A percentile compares a stretch with the other conserved stretches of the same genome.
These are phyloP conservation scores for Ctenoplectra terminalis DNA, from an alignment of 1,140 invertebrate species.

Conservation along the genomic window DNA sequence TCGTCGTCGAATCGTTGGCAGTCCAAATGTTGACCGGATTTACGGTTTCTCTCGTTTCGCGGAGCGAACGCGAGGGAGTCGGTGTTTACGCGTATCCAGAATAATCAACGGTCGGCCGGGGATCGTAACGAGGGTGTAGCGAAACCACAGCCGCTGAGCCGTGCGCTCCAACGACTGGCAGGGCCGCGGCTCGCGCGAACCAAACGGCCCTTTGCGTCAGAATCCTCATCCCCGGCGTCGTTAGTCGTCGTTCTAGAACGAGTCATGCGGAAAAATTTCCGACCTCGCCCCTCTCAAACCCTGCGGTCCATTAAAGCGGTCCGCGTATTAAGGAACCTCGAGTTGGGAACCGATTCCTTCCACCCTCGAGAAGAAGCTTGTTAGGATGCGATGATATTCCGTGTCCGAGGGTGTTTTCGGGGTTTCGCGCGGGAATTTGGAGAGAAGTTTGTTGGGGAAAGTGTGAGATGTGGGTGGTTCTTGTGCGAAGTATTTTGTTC, in stretches of 20 bases:
- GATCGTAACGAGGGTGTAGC: constrained; percentile 67
- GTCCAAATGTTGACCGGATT: constrained; percentile 46
- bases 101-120: constrained; percentile 64
- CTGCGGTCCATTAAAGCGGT: constrained; percentile 31
- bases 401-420: background rate
- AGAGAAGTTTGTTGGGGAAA: background rate
- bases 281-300: background rate
- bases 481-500: background rate
- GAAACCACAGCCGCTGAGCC: constrained; percentile 58
- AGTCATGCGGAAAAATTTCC: constrained; percentile 51
- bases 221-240: constrained; percentile 10
- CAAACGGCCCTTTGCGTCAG: background rate
- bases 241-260: constrained; percentile 45
- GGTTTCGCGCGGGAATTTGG: background rate
- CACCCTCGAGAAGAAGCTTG: background rate
- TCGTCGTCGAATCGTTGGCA: constrained; percentile 11
- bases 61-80: constrained; percentile 8
- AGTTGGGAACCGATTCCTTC: background rate
- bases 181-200: background rate
- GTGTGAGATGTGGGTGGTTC: background rate
- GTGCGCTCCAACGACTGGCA: background rate
- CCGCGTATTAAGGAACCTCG: background rate
- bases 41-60: constrained; percentile 43
- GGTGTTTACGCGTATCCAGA: constrained; percentile 67
- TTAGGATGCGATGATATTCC: background rate